A percentile compares a stretch with the other conserved stretches of the same genome.
Conservation (phyloP, 2,797 vertebrate genomes). For the Eremophila alpestris region DNA sequence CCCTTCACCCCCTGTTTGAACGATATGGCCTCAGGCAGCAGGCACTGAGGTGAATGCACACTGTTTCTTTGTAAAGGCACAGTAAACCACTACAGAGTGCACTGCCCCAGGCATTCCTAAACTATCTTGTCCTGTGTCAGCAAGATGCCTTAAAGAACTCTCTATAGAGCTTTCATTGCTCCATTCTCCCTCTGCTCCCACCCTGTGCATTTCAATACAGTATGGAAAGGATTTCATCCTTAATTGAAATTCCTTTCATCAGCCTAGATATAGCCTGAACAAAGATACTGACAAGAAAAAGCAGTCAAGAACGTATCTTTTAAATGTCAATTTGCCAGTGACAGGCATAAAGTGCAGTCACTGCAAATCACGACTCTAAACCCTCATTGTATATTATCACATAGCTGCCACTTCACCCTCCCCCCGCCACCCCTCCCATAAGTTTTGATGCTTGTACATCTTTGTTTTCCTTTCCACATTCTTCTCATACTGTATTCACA, state of each 20-base stretch:
- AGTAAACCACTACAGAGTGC: conserved; percentile 33
- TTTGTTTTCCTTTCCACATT: conserved; percentile 53
- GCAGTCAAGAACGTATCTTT: conserved; percentile 62
- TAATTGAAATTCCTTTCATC: conserved; percentile 73
- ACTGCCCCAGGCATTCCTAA: conserved; percentile 50
- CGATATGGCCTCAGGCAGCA: conserved; percentile 25
- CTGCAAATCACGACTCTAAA: conserved; percentile 41
- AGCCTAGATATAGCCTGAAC: conserved; percentile 61
- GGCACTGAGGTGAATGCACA: conserved; percentile 24
- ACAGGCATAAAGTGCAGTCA: conserved; percentile 59
- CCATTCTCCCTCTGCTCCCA: conserved; percentile 32
- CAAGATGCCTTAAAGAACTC: conserved; percentile 56
- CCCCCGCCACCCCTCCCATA: not conserved
- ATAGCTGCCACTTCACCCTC: not conserved
- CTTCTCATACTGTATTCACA: conserved; percentile 43
- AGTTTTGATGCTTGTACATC: conserved; percentile 27
- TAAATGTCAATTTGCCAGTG: conserved; percentile 61
- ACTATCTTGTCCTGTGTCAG: conserved; percentile 67
- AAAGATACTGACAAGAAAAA: conserved; percentile 65
- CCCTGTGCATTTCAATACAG: conserved; percentile 45
- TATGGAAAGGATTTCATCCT: conserved; percentile 42
- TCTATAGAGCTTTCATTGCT: conserved; percentile 20
- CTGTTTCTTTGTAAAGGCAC: conserved; percentile 37
- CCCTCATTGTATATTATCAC: conserved; percentile 11
- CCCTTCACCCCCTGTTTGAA: conserved; percentile 3